Evolutionary conservation across 2,888 invertebrate species (phyloP).

Genomic region (Ryuthela nishihirai): DNA sequence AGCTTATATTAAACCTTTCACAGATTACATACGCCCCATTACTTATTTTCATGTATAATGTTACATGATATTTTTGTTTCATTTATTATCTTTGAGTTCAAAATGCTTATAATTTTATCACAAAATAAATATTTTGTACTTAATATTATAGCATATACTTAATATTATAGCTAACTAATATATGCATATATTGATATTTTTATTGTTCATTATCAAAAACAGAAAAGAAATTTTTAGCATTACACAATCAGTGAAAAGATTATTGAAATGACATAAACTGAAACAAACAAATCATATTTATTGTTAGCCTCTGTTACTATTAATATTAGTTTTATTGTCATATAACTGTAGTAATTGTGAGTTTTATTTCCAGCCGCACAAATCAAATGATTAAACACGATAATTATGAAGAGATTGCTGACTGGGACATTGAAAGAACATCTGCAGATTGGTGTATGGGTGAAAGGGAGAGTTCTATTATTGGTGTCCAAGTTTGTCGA

Average conservation of each 20-base stretch:
- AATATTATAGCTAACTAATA: neutral
- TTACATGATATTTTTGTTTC: too few relatives aligned
- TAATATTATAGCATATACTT: too few relatives aligned
- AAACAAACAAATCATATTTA: neutral
- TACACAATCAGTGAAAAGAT: too few relatives aligned
- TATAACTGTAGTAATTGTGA: too few relatives aligned
- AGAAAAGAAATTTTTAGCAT: too few relatives aligned
- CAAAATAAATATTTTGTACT: too few relatives aligned
- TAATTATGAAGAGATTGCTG: conserved; percentile 15
- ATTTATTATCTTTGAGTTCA: too few relatives aligned
- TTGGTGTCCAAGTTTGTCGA: conserved; percentile 17
- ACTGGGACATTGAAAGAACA: conserved; percentile 20
- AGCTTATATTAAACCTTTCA: too few relatives aligned
- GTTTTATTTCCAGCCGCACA: conserved; percentile 13
- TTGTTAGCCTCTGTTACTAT: neutral
- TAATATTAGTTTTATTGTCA: neutral
- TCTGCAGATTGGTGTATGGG: conserved; percentile 10
- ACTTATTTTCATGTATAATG: too few relatives aligned
- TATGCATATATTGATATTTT: neutral
- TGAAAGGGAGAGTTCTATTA: neutral
- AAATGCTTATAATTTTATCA: too few relatives aligned
- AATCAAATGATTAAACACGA: conserved; percentile 30
- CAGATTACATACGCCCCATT: too few relatives aligned
- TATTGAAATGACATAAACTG: too few relatives aligned
- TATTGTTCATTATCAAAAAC: neutral